Conservation (phyloP, 1,140 invertebrate species). For the Chironomus tepperi region DNA sequence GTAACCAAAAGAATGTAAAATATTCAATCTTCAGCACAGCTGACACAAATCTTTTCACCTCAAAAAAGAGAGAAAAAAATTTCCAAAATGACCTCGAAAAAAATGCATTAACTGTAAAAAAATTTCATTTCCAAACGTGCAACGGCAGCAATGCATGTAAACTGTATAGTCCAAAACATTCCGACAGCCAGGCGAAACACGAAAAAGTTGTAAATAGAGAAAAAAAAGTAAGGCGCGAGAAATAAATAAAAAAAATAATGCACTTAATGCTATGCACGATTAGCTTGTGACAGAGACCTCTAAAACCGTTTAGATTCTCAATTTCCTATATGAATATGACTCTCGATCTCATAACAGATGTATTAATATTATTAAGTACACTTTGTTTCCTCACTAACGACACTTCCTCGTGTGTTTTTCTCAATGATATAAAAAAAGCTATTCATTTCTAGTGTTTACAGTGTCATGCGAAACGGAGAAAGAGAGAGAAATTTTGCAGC, state of each 20-base stretch:
- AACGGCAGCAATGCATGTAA: background rate
- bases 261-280: background rate
- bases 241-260: background rate
- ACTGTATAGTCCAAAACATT: too few species aligned
- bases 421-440: background rate
- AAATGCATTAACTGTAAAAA: slow-evolving; percentile 12
- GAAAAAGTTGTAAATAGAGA: slow-evolving; percentile 8
- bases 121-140: slow-evolving; percentile 12
- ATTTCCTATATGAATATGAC: slow-evolving; percentile 17
- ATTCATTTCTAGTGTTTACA: too few species aligned
- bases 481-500: too few species aligned
- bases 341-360: background rate
- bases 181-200: background rate
- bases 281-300: slow-evolving; percentile 11
- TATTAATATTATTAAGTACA: background rate
- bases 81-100: background rate
- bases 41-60: background rate
- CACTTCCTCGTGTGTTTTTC: slow-evolving; percentile 11
- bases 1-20: too few species aligned
- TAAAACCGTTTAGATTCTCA: background rate
- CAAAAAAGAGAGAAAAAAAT: background rate
- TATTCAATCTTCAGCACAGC: background rate
- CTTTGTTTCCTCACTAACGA: background rate
- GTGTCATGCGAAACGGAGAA: too few species aligned
- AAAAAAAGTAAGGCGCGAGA: background rate